phyloP scores from a whole-genome alignment of 2,888 invertebrate species.

The Catocala fraxini region DNA sequence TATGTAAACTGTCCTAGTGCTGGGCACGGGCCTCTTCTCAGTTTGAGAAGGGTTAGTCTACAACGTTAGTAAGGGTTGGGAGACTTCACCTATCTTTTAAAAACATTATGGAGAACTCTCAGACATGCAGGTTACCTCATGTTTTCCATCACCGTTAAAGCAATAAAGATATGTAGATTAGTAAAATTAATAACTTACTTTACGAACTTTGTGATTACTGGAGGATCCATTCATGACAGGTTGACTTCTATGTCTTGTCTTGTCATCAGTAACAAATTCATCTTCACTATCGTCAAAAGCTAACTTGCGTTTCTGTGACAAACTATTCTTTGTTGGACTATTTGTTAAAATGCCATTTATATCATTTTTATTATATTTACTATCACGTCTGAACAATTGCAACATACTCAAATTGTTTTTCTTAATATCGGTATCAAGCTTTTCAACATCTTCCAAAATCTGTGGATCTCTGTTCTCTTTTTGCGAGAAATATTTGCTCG shows the following conservation, averaged over 20 bases:
- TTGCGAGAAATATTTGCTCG: conserved; percentile 55
- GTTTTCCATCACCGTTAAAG: too few species aligned
- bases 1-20: too few species aligned
- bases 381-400: conserved; percentile 68
- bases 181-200: conserved; percentile 58
- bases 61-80: too few species aligned
- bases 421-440: conserved; percentile 38
- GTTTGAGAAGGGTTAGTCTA: too few species aligned
- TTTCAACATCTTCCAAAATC: conserved; percentile 33
- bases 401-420: conserved; percentile 61
- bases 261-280: conserved; percentile 71
- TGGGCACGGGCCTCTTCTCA: too few species aligned
- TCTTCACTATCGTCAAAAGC: conserved; percentile 76
- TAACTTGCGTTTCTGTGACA: conserved; percentile 57
- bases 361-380: conserved; percentile 56
- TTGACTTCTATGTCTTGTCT: conserved; percentile 46
- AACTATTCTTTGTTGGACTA: conserved; percentile 38
- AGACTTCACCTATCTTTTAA: too few species aligned
- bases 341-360: conserved; percentile 51
- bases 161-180: too few species aligned
- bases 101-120: too few species aligned
- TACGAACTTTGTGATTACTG: conserved; percentile 67
- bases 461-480: conserved; percentile 72
- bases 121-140: too few species aligned
- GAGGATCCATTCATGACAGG: conserved; percentile 42